Evolutionary conservation across 2,113 vertebrate genomes (phyloP), one percentile per base, ranked within the genome.

Genomic region (Hirundichthys speculiger): DNA sequence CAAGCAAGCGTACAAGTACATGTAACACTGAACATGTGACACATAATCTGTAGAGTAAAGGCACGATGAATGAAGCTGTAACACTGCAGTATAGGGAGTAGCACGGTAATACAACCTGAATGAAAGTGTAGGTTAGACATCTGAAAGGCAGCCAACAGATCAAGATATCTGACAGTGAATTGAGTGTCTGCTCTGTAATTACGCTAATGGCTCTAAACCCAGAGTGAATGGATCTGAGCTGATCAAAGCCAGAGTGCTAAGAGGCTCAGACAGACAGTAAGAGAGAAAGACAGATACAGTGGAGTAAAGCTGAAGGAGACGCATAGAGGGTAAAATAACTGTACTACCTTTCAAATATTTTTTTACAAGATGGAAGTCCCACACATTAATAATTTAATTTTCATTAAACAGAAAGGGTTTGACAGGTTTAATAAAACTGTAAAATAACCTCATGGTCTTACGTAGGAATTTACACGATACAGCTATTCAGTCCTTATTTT

Each of bases 181-280:
- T 72, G 63, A 81, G 73, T 43, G 78, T 73, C 73, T 85, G 55
- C 16, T 61, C 47, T 76, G 67, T 86, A 86, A 88, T 90, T 79
- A 88, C 79, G 86, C 72, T 88, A 88, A 90, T 88, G 85, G 81
- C 49, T 66, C 40, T 82, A 76, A 84, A 86, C 50, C 70, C 75
- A 52, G 59, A 77, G 69, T 75, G 79, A 87, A 82, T 79, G 72
- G 77, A 83, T 74, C 64, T 20, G 64, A 74, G 67, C 75, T 63
- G 78, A 79, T 82, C 82, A 39, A 40, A 73, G 63, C 68, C 54
- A 54, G 41, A 18, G 69, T 77, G 75, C 69, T 76, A 75, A 86
- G 75, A 81, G 73, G 73, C 64, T 83, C 71, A 74, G 75, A 70
- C 19, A 20, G 47, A 70, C 19, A 20, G 47, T 64, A 39, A 41